These are phyloP conservation scores for Dynastes tityus DNA, from an alignment of 2,888 invertebrate species.

Conservation along the genomic window DNA sequence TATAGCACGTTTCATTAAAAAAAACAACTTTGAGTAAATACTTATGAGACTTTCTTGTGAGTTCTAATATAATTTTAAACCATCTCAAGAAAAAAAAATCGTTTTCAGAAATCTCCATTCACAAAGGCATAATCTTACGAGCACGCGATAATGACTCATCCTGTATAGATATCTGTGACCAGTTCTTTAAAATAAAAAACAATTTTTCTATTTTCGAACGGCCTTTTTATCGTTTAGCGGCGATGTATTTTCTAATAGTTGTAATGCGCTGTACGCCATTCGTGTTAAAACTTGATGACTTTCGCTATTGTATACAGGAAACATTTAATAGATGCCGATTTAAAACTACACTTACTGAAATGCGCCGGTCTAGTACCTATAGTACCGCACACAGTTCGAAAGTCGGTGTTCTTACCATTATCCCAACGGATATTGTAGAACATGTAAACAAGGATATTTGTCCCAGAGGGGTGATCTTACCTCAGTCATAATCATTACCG, in stretches of 20 bases:
- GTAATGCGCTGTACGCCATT: conserved; percentile 8
- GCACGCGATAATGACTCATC: no score
- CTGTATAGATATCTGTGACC: no score
- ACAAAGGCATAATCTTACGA: no score
- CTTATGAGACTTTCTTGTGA: no score
- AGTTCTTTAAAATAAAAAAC: no score
- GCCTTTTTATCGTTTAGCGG: no score
- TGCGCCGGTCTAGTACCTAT: not conserved
- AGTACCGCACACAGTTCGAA: conserved; percentile 3
- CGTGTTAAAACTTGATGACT: conserved; percentile 37
- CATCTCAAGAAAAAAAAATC: no score
- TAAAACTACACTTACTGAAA: conserved; percentile 42
- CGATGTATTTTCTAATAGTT: conserved; percentile 16
- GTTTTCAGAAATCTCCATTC: no score
- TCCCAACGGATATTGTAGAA: conserved; percentile 51
- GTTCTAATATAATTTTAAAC: no score
- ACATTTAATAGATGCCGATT: conserved; percentile 38
- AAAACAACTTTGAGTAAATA: no score
- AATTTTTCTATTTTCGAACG: no score
- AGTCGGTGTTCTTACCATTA: conserved; percentile 44
- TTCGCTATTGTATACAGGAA: conserved; percentile 27
- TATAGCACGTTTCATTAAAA: no score
- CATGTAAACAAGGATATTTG: conserved; percentile 53
- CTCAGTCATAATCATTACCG: conserved; percentile 53
- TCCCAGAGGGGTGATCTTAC: conserved; percentile 51